Conservation (phyloP, 2,888 invertebrate species). For the Cremastinae sp. region DNA sequence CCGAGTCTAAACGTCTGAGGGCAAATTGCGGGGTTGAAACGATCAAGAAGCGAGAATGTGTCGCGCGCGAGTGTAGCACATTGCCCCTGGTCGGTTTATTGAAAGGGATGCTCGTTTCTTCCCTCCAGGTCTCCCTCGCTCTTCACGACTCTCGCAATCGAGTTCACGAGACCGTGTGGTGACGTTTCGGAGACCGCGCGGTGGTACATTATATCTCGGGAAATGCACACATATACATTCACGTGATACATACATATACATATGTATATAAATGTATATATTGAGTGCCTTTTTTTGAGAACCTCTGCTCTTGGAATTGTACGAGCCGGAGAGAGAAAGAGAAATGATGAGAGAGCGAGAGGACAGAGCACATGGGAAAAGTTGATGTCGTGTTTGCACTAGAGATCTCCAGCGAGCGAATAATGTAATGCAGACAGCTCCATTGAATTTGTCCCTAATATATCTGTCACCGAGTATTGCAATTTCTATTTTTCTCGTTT, state of each 20-base stretch:
- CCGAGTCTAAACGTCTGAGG: constrained; percentile 37
- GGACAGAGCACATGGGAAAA: constrained; percentile 77
- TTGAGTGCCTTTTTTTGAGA: constrained; percentile 54
- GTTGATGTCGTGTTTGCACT: constrained; percentile 78
- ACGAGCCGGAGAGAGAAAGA: too few species aligned
- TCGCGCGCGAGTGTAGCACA: constrained; percentile 43
- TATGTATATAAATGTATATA: background rate
- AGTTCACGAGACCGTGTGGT: too few species aligned
- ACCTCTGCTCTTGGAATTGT: constrained; percentile 63
- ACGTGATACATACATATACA: too few species aligned
- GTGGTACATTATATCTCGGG: constrained; percentile 52
- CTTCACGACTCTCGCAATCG: background rate
- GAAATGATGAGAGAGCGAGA: constrained; percentile 27
- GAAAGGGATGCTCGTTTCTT: constrained; percentile 51
- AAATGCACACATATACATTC: too few species aligned
- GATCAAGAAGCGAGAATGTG: constrained; percentile 42
- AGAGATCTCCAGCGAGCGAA: constrained; percentile 76
- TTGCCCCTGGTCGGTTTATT: constrained; percentile 50
- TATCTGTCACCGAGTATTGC: constrained; percentile 75
- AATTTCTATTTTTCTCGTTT: constrained; percentile 65
- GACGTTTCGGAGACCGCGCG: constrained; percentile 18
- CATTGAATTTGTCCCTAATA: constrained; percentile 78
- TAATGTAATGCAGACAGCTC: constrained; percentile 77
- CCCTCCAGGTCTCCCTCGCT: constrained; percentile 12
- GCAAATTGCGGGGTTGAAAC: constrained; percentile 24